phyloP scores from a whole-genome alignment of 2,113 vertebrate species.

The Trachemys scripta region DNA sequence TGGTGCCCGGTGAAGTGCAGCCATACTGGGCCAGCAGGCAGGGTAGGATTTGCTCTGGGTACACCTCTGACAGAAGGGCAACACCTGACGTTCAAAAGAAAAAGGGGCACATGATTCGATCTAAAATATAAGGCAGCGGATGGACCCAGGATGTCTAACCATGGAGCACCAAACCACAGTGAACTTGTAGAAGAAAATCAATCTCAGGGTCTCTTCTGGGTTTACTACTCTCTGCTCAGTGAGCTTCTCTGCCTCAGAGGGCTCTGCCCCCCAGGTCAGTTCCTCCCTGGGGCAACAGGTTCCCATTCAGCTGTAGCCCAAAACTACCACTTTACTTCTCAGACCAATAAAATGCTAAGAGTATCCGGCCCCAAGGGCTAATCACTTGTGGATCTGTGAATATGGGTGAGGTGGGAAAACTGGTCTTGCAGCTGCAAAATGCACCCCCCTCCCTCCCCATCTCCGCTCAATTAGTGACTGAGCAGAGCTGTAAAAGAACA shows the following conservation, averaged over 20 bases:
- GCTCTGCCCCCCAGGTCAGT: background rate
- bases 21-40: slow-evolving; percentile 85
- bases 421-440: background rate
- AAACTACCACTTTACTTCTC: background rate
- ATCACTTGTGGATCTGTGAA: background rate
- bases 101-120: rapidly evolving
- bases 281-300: too few species aligned
- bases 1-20: background rate
- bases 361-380: background rate
- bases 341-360: background rate
- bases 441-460: background rate
- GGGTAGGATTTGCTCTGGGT: slow-evolving; percentile 86
- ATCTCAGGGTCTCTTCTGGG: background rate
- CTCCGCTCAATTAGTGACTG: background rate
- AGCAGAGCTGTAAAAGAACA: background rate
- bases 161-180: background rate
- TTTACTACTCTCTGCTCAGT: background rate
- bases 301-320: background rate
- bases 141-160: background rate
- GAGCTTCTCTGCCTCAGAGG: background rate
- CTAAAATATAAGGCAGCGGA: rapidly evolving
- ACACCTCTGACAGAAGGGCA: slow-evolving; percentile 85
- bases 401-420: background rate
- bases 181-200: background rate
- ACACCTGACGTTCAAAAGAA: slow-evolving; percentile 78